These are phyloP conservation scores for Bedellia somnulentella DNA, from an alignment of 2,888 invertebrate genomes.

Conservation along the genomic window DNA sequence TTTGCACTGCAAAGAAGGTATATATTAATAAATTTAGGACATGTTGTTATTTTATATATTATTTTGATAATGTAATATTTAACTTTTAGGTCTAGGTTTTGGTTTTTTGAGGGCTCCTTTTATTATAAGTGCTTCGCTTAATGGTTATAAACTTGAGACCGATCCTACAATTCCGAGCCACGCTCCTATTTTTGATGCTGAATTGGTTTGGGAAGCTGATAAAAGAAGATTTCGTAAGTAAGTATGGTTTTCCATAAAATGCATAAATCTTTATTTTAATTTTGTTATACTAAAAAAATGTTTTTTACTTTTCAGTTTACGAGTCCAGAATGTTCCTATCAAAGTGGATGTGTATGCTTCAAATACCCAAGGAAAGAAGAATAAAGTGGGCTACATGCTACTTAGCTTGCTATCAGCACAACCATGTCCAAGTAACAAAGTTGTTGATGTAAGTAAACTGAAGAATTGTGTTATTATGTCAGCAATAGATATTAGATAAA, in stretches of 20 bases:
- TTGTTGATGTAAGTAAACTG: constrained; percentile 39
- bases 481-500: too few species aligned
- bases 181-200: constrained; percentile 68
- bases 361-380: constrained; percentile 55
- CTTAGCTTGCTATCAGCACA: constrained; percentile 71
- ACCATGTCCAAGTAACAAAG: constrained; percentile 57
- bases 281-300: constrained; percentile 3
- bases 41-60: background rate
- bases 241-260: constrained; percentile 5
- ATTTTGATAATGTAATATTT: constrained; percentile 9
- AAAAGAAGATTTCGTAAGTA: constrained; percentile 70
- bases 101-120: constrained; percentile 57
- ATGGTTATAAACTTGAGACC: constrained; percentile 69
- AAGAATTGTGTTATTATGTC: too few species aligned
- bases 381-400: constrained; percentile 69
- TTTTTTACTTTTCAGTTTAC: constrained; percentile 51
- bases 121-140: constrained; percentile 62
- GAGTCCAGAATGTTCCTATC: constrained; percentile 72
- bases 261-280: too few species aligned
- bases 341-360: constrained; percentile 69
- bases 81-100: constrained; percentile 57
- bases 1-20: constrained; percentile 68
- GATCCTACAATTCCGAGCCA: constrained; percentile 62
- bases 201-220: constrained; percentile 79
- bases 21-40: constrained; percentile 3